Evolutionary conservation across 2,113 vertebrate genomes (phyloP), one percentile per base, ranked within the genome.

Genomic region (Electrona antarctica): DNA sequence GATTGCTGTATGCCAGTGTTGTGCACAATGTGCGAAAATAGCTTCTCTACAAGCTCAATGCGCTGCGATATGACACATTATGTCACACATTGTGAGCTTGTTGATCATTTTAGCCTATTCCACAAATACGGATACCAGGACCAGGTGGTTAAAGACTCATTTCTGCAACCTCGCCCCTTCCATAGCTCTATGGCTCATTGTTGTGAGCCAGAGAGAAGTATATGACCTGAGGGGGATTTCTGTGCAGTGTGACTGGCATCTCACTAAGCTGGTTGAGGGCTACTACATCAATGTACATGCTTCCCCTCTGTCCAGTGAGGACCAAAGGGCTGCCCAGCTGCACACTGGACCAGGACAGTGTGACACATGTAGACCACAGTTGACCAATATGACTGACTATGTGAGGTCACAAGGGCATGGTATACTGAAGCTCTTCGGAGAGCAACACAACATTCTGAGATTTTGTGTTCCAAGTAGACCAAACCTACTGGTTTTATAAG

Each of bases 191-290:
- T 59, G 2, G 57, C 60, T 83, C 69, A 60, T 60, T 73, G 61
- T 79, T 81, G 56, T 75, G 56, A 6, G 76, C 74, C 63, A 67
- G 58, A 78, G 66, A 77, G 21, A 41, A 41, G 58, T 81, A 75
- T 63, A 64, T 90, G 87, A 85, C 77, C 77, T 71, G 72, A 62
- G 71, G 50, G 12, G 69, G 71, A 76, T 86, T 85, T 85, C 78
- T 75, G 77, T 85, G 76, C 79, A 81, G 76, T 82, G 77, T 60
- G 67, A 80, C 60, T 72, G 61, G 76, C 79, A 29, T 61, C 54
- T 57, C 69, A 80, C 1, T n/a, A n/a, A 62, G 65, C 67, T 63
- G 69, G 15, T 47, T 7, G 11, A 80, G 72, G 29, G 15, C 68
- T 76, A 64, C 61, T 76, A 64, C 61, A 69, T 45, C 76, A 51